Evolutionary conservation across 1,140 invertebrate species (phyloP).

Genomic region (Eumeta japonica): DNA sequence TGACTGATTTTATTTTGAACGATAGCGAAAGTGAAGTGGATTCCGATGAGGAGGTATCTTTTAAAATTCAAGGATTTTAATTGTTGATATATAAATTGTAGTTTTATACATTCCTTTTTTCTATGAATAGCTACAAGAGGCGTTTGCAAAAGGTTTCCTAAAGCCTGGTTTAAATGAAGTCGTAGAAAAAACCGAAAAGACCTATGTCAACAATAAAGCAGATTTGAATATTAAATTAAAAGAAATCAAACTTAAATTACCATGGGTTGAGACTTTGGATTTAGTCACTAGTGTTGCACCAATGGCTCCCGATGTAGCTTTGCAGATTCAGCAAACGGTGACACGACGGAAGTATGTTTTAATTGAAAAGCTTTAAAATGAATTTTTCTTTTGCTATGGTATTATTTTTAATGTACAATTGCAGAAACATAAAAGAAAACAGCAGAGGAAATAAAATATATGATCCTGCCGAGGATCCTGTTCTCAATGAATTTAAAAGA

Average conservation of each 20-base stretch:
- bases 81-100: slow-evolving; percentile 1
- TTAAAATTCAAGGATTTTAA: not conserved
- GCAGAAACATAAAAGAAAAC: slow-evolving; percentile 59
- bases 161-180: slow-evolving; percentile 81
- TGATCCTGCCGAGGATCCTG: slow-evolving; percentile 69
- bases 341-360: slow-evolving; percentile 63
- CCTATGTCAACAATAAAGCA: slow-evolving; percentile 67
- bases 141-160: slow-evolving; percentile 75
- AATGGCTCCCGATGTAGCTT: slow-evolving; percentile 76
- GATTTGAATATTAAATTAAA: slow-evolving; percentile 71
- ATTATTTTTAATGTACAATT: slow-evolving; percentile 5
- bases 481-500: slow-evolving; percentile 90
- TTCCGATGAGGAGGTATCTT: slow-evolving; percentile 46
- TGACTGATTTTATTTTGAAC: slow-evolving; percentile 44
- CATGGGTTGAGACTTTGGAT: slow-evolving; percentile 86
- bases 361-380: not conserved
- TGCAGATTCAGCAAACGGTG: slow-evolving; percentile 74
- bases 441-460: slow-evolving; percentile 67
- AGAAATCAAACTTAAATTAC: slow-evolving; percentile 70
- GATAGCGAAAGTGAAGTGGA: slow-evolving; percentile 45
- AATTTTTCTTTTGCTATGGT: not conserved
- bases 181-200: slow-evolving; percentile 60
- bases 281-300: slow-evolving; percentile 73
- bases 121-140: slow-evolving; percentile 79
- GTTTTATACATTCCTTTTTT: too few relatives aligned